These are phyloP conservation scores for Mionectes olivaceus DNA, from an alignment of 2,797 vertebrate genomes.

Conservation along the genomic window DNA sequence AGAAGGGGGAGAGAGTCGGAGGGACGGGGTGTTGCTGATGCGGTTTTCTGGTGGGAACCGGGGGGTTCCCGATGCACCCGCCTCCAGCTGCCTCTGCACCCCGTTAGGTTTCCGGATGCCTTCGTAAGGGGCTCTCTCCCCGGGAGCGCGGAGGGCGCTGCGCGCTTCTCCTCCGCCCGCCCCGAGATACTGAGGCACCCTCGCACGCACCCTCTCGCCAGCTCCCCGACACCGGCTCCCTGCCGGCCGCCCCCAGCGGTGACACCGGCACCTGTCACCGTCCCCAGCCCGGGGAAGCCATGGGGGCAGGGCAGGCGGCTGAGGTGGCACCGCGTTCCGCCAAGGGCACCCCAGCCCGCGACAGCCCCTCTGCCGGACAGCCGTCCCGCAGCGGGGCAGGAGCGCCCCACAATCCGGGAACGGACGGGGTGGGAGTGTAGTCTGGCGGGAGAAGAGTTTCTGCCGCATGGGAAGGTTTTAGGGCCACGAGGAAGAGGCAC, in stretches of 20 bases:
- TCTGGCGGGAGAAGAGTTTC: background rate
- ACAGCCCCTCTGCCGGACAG: background rate
- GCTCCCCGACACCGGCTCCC: background rate
- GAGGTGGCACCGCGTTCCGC: no score
- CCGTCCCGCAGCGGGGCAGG: background rate
- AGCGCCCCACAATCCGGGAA: background rate
- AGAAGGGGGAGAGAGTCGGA: background rate
- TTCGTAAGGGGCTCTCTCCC: background rate
- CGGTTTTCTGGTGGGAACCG: background rate
- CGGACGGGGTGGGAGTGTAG: background rate
- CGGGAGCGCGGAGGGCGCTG: background rate
- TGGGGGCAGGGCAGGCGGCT: accelerated
- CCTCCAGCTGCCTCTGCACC: background rate
- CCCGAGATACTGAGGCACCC: background rate
- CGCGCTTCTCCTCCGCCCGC: background rate
- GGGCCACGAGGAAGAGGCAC: background rate
- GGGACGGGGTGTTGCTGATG: background rate
- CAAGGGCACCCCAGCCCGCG: background rate
- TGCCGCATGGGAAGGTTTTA: background rate
- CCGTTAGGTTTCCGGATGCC: background rate
- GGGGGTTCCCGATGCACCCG: background rate
- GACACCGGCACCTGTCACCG: background rate
- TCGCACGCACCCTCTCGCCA: background rate
- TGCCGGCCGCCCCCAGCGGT: background rate
- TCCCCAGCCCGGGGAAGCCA: background rate